These are phyloP conservation scores for Lepidonotus clava DNA, from an alignment of 2,888 invertebrate species.

Conservation along the genomic window DNA sequence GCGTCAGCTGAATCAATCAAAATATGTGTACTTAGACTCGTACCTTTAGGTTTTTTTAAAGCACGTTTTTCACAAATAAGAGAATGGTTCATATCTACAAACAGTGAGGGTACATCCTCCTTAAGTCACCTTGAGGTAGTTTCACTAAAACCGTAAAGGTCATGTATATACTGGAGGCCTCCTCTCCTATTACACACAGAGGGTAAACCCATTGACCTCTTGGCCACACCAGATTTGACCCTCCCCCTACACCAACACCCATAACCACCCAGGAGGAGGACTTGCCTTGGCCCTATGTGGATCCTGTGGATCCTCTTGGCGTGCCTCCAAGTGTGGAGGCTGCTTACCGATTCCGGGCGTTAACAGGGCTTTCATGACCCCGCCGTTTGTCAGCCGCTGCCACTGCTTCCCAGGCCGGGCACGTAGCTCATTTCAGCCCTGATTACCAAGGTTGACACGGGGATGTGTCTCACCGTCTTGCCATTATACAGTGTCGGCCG, in stretches of 20 bases:
- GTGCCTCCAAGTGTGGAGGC: not conserved
- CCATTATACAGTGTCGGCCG: constrained; percentile 12
- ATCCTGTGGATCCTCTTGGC: not conserved
- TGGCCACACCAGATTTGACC: constrained; percentile 7
- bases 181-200: not conserved
- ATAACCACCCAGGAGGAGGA: not conserved
- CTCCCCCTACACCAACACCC: not conserved
- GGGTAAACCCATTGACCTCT: not conserved
- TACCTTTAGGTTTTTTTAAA: no score
- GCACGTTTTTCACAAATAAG: no score
- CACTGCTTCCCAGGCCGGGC: constrained; percentile 1
- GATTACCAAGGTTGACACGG: constrained; percentile 52
- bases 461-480: constrained; percentile 42
- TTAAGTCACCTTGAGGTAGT: no score
- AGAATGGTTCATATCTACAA: no score
- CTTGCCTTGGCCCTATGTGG: not conserved
- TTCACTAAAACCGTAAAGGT: no score
- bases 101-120: no score
- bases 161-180: no score
- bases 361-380: constrained; percentile 35
- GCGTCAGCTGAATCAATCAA: no score
- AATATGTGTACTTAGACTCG: no score
- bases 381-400: constrained; percentile 40
- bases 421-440: constrained; percentile 46
- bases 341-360: not conserved